Conservation (phyloP, 2,888 invertebrate genomes). For the Hipparchia sbordonii region DNA sequence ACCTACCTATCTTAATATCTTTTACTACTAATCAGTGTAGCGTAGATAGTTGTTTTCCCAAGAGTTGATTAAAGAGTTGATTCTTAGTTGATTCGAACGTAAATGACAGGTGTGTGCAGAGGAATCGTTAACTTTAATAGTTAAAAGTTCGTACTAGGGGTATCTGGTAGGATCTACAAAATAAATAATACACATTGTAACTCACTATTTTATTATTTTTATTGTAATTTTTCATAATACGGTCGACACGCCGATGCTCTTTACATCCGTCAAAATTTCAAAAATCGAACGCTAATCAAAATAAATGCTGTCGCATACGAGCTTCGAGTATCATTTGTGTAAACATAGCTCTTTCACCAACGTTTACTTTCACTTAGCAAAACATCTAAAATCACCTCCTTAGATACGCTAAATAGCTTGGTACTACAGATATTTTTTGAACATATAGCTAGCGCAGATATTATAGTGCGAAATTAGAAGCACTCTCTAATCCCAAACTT, state of each 20-base stretch:
- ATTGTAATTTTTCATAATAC: constrained; percentile 82
- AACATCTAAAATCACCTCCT: neutral
- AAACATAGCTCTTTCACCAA: neutral
- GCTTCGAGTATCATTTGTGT: neutral
- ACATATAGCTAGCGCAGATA: too few relatives aligned
- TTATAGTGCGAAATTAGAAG: too few relatives aligned
- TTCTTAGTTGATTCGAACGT: too few relatives aligned
- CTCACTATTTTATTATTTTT: constrained; percentile 81
- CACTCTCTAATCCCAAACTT: too few relatives aligned
- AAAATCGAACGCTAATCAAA: constrained; percentile 51
- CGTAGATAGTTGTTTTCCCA: too few relatives aligned
- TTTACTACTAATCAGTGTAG: too few relatives aligned
- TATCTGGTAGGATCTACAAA: neutral
- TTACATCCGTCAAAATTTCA: constrained; percentile 54
- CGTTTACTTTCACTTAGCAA: neutral
- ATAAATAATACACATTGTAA: constrained; percentile 49
- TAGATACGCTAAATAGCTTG: neutral
- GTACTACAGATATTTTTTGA: too few relatives aligned
- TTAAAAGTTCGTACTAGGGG: neutral
- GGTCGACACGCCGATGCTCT: constrained; percentile 63
- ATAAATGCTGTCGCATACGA: constrained; percentile 46
- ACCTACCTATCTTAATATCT: neutral
- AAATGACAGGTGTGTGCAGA: too few relatives aligned
- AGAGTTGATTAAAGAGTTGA: too few relatives aligned
- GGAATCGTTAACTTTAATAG: too few relatives aligned